phyloP scores from a whole-genome alignment of 1,140 invertebrate species.

The Potamilus streckersoni region DNA sequence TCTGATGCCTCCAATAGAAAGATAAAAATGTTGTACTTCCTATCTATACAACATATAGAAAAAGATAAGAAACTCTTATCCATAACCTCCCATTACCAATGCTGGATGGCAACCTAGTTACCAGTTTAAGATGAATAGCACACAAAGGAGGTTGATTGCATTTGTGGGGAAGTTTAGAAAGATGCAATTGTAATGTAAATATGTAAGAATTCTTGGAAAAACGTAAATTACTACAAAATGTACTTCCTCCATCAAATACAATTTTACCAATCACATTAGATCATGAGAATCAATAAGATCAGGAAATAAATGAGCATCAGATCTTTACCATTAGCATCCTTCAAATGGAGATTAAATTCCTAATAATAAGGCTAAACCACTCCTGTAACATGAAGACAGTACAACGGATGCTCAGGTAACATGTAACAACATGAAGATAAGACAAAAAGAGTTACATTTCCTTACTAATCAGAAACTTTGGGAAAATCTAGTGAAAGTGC shows the following conservation, averaged over 20 bases:
- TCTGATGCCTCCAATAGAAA: no score
- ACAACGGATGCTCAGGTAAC: not conserved
- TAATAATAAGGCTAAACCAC: not conserved
- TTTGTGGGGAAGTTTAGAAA: not conserved
- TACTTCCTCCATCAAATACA: not conserved
- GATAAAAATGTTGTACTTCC: no score
- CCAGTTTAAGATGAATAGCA: no score
- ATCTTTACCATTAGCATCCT: not conserved
- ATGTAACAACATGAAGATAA: no score
- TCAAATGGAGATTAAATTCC: not conserved
- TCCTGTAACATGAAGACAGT: not conserved
- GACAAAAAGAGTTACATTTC: no score
- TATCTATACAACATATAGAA: not conserved
- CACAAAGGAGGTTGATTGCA: no score
- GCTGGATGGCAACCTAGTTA: not conserved
- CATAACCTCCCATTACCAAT: not conserved
- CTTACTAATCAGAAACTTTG: no score
- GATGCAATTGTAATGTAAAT: not conserved
- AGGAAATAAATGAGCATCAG: no score
- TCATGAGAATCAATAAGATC: no score
- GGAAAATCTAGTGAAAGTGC: no score
- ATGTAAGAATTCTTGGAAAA: no score
- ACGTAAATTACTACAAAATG: no score
- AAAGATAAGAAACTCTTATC: not conserved
- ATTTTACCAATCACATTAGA: not conserved